phyloP scores from a whole-genome alignment of 2,888 invertebrate genomes.

The Plutella xylostella region DNA sequence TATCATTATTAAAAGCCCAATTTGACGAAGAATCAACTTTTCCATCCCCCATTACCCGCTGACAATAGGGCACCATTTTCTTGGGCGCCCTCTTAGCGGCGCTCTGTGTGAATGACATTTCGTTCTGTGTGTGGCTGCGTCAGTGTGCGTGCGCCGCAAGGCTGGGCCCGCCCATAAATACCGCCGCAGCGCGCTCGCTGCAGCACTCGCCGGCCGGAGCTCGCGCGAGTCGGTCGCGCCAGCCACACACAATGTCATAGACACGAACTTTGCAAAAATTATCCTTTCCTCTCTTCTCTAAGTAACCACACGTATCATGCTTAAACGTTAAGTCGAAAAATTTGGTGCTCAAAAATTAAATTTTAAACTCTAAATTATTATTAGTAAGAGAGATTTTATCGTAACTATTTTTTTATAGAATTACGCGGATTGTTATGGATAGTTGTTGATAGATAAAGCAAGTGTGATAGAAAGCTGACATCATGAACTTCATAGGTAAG shows the following conservation, averaged over 20 bases:
- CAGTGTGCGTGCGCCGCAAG: constrained; percentile 12
- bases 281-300: constrained; percentile 32
- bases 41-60: constrained; percentile 51
- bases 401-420: constrained; percentile 34
- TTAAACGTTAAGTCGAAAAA: constrained; percentile 21
- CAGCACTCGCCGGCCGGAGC: constrained; percentile 47
- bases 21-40: constrained; percentile 55
- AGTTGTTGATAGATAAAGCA: constrained; percentile 34
- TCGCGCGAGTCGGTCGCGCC: constrained; percentile 37
- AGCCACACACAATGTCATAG: constrained; percentile 47
- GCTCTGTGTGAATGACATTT: background rate
- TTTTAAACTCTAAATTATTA: background rate
- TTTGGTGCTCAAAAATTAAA: constrained; percentile 57
- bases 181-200: constrained; percentile 16
- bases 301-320: constrained; percentile 64
- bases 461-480: constrained; percentile 36
- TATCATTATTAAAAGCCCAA: constrained; percentile 53
- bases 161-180: constrained; percentile 36
- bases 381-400: background rate
- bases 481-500: constrained; percentile 64
- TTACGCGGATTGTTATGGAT: constrained; percentile 47
- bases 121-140: constrained; percentile 16
- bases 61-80: constrained; percentile 60
- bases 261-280: constrained; percentile 25
- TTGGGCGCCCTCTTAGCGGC: constrained; percentile 44